phyloP scores from a whole-genome alignment of 2,113 vertebrate genomes.

The Neotoma lepida region DNA sequence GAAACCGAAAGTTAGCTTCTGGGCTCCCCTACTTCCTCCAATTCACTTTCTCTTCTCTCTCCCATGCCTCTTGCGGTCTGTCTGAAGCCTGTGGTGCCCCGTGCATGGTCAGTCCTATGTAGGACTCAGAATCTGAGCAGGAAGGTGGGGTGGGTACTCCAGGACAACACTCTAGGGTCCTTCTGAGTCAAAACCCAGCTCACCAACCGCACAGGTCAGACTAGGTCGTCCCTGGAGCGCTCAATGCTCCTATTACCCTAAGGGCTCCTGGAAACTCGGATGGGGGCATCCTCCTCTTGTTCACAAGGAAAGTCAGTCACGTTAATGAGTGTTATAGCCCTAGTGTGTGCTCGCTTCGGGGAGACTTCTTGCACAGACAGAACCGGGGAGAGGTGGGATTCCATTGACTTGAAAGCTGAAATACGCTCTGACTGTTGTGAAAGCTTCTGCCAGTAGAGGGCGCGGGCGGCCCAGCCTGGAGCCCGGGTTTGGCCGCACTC shows the following conservation, averaged over 20 bases:
- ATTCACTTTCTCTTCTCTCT: neutral
- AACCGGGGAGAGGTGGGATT: neutral
- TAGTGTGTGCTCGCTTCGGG: neutral
- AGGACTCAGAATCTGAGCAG: neutral
- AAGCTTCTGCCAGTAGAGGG: neutral
- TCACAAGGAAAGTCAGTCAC: neutral
- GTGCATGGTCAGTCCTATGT: neutral
- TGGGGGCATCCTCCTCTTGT: neutral
- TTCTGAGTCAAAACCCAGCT: neutral
- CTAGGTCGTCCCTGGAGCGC: neutral
- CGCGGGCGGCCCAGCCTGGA: neutral
- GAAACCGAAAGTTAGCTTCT: neutral
- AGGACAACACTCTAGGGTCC: neutral
- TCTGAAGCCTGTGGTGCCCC: neutral
- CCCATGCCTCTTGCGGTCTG: neutral
- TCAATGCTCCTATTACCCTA: neutral
- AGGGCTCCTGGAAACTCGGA: too few relatives aligned
- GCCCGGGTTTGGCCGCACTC: neutral
- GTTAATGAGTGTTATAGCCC: neutral
- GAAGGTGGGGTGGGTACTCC: neutral
- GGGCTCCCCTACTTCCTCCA: too few relatives aligned
- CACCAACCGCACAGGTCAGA: neutral
- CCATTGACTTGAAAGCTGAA: neutral
- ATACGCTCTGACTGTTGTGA: neutral
- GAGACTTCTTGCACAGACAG: neutral